Conservation (phyloP, 53 echinoderm and acorn worm genomes). For the Arbacia lixula region DNA sequence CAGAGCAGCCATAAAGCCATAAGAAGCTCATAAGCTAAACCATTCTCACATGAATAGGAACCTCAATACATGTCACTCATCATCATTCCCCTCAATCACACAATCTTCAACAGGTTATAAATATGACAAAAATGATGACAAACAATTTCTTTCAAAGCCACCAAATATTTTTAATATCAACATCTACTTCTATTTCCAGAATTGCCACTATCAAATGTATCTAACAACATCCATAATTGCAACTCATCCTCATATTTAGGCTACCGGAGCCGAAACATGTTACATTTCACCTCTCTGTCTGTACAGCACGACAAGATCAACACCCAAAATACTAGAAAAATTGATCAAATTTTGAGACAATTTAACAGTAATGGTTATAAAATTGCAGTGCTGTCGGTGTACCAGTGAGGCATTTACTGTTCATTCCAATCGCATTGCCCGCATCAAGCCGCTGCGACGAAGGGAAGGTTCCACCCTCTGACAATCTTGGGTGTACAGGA, state of each 20-base stretch:
- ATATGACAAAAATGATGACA: too few relatives aligned
- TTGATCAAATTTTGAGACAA: constrained; percentile 50
- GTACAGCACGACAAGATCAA: constrained; percentile 15
- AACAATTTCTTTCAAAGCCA: too few relatives aligned
- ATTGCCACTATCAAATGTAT: too few relatives aligned
- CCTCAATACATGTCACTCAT: too few relatives aligned
- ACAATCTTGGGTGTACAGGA: constrained; percentile 5
- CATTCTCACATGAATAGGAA: too few relatives aligned
- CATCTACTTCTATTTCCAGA: too few relatives aligned
- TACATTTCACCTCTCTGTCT: constrained; percentile 9
- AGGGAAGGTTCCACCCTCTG: not conserved
- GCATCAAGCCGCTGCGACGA: not conserved
- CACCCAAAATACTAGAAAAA: constrained; percentile 29
- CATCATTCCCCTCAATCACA: too few relatives aligned
- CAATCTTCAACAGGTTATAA: too few relatives aligned
- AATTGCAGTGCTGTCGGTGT: constrained; percentile 39
- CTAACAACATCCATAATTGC: too few relatives aligned
- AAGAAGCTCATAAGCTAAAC: too few relatives aligned
- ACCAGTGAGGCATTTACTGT: constrained; percentile 44
- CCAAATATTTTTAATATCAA: too few relatives aligned
- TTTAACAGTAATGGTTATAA: constrained; percentile 6
- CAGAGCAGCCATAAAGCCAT: too few relatives aligned
- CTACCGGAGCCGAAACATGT: constrained; percentile 8
- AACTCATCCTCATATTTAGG: constrained; percentile 20
- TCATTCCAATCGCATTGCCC: constrained; percentile 33